Percentiles rank a stretch among this genome's conserved stretches.
phyloP scores from a whole-genome alignment of 2,888 invertebrate species.

The Drosophila anceps region DNA sequence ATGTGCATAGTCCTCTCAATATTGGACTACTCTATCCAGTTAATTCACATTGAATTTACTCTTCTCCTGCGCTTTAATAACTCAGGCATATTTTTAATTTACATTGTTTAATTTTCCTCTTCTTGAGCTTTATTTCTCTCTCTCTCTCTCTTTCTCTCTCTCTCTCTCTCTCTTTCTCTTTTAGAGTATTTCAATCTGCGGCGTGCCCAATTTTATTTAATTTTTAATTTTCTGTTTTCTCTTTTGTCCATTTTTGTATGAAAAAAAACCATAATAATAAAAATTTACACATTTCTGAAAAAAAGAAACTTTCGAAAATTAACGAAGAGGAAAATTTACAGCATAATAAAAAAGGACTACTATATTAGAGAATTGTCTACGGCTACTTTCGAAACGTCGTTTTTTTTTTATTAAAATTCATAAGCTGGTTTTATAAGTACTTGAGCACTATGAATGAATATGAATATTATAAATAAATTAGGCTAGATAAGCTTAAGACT shows the following conservation, averaged over 20 bases:
- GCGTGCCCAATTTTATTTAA: background rate
- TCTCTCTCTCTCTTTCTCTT: background rate
- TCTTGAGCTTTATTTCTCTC: no score
- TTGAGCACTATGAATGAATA: background rate
- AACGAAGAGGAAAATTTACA: background rate
- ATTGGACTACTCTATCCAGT: background rate
- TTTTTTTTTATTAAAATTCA: background rate
- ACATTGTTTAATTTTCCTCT: no score
- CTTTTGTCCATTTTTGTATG: background rate
- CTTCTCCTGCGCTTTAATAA: background rate
- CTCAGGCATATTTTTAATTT: background rate
- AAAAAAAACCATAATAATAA: background rate
- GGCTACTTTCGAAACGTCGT: background rate
- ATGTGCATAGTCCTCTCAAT: background rate
- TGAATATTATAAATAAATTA: background rate
- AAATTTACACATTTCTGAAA: constrained; percentile 1
- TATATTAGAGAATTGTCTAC: no score
- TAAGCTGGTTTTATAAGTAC: background rate
- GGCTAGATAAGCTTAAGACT: background rate
- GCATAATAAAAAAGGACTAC: background rate
- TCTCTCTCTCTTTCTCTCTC: background rate
- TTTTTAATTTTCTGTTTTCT: background rate
- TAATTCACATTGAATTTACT: background rate
- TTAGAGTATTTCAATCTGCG: background rate
- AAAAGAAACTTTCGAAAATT: constrained; percentile 1